Conservation (phyloP, 2,113 vertebrate species). For the Spermophilus dauricus region DNA sequence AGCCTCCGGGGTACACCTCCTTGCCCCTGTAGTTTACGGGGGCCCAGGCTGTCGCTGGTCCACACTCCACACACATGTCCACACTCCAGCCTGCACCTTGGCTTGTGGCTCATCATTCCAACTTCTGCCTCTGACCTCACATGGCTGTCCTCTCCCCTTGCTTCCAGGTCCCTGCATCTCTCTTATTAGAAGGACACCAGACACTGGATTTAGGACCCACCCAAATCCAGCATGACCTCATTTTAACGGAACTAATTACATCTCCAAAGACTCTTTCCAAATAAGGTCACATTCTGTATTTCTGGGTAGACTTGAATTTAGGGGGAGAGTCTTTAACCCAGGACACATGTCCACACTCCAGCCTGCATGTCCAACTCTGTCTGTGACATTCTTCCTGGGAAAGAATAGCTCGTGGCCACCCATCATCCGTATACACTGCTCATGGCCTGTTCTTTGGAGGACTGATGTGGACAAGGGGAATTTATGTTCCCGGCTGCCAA, state of each 20-base stretch:
- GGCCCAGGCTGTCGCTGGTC: not conserved
- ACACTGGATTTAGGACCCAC: not conserved
- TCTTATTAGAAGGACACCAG: not conserved
- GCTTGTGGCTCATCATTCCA: not conserved
- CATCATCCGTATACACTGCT: not conserved
- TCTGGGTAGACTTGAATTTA: not conserved
- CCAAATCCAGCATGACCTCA: not conserved
- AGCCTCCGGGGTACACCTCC: not conserved
- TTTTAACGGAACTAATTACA: not conserved
- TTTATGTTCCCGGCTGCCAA: not conserved
- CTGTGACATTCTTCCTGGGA: too few relatives aligned
- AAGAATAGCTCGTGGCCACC: not conserved
- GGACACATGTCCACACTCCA: fast-evolving
- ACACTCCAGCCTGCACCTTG: not conserved
- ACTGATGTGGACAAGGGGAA: not conserved
- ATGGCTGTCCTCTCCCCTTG: too few relatives aligned
- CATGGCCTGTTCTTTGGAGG: not conserved
- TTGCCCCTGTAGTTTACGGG: not conserved
- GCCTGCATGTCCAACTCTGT: not conserved
- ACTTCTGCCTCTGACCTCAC: not conserved
- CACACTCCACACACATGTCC: too few relatives aligned
- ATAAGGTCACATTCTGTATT: not conserved
- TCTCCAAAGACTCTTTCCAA: not conserved
- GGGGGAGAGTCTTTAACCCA: not conserved
- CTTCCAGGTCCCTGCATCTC: not conserved